Conservation (phyloP, 2,113 vertebrate species). For the Neolamprologus toae region DNA sequence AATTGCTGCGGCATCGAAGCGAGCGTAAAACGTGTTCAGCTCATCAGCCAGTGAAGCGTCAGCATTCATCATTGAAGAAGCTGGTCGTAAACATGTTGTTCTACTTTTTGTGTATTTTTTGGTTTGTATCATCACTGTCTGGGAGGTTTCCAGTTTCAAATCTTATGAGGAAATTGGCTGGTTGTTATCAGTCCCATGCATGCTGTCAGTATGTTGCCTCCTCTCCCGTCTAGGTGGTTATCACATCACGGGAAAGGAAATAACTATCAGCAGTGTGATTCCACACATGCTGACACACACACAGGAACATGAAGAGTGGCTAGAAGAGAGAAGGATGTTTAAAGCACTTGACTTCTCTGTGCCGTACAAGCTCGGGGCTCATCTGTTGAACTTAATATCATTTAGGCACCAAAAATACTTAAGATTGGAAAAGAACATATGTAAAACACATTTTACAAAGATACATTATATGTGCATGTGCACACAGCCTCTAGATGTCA, state of each 20-base stretch:
- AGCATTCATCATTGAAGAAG: not conserved
- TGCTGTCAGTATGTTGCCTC: not conserved
- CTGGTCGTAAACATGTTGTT: not conserved
- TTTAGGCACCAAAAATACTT: not conserved
- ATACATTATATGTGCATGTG: not conserved
- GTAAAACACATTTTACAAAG: not conserved
- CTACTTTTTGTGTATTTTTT: not conserved
- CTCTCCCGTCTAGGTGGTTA: not conserved
- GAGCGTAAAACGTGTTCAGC: not conserved
- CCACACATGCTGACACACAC: not conserved
- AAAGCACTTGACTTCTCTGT: not conserved
- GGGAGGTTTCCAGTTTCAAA: not conserved
- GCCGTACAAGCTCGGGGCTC: too few species aligned
- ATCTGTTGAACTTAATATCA: not conserved
- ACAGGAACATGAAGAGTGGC: not conserved
- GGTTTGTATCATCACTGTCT: not conserved
- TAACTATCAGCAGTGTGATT: not conserved
- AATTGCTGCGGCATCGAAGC: not conserved
- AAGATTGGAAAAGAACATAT: not conserved
- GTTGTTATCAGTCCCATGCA: not conserved
- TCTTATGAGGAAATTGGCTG: not conserved
- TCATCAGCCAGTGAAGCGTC: not conserved
- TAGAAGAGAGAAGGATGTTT: not conserved
- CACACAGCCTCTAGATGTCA: not conserved
- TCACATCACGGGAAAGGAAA: not conserved